phyloP scores from a whole-genome alignment of 2,797 vertebrate species.

The Toxotes lorentzi region DNA sequence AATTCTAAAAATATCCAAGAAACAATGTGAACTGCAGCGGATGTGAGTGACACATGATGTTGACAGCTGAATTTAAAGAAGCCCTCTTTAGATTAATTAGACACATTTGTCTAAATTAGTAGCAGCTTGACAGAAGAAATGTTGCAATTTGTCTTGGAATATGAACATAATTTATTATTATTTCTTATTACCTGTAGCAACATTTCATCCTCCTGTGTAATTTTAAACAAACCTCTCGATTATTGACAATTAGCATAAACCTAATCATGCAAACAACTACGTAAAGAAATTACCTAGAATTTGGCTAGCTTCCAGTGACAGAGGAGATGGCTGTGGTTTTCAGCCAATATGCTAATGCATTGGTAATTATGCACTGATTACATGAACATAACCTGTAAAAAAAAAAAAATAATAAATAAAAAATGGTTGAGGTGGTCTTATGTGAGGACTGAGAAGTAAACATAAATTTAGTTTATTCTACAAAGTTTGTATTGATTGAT shows the following conservation, averaged over 20 bases:
- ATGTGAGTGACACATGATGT: not conserved
- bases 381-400: too few relatives aligned
- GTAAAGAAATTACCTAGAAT: not conserved
- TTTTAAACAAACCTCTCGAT: not conserved
- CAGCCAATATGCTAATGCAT: not conserved
- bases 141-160: not conserved
- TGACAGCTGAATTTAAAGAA: not conserved
- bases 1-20: not conserved
- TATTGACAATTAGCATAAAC: not conserved
- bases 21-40: not conserved
- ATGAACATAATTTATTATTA: not conserved
- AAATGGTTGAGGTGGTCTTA: too few relatives aligned
- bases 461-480: too few relatives aligned
- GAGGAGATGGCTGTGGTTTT: not conserved
- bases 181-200: not conserved
- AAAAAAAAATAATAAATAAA: too few relatives aligned
- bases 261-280: not conserved
- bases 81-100: not conserved
- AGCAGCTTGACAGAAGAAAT: too few relatives aligned
- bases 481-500: too few relatives aligned
- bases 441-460: too few relatives aligned
- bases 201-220: not conserved
- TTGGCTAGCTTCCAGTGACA: not conserved
- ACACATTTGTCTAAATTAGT: too few relatives aligned
- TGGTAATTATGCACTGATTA: not conserved